A percentile compares a stretch with the other conserved stretches of the same genome.
phyloP scores from a whole-genome alignment of 2,888 invertebrate species.

The Epirrhoe alternata region DNA sequence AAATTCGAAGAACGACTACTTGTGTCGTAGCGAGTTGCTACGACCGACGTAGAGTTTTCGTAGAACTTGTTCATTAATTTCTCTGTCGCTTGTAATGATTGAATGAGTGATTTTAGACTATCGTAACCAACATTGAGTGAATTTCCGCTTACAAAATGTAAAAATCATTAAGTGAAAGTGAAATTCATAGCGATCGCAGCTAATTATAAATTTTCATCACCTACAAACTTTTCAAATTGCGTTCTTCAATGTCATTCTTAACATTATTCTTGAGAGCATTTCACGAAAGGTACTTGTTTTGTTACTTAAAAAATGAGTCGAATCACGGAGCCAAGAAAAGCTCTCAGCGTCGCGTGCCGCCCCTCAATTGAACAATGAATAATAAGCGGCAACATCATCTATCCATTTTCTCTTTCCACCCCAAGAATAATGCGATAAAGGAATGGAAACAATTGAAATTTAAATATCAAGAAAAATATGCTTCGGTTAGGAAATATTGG shows the following conservation, averaged over 20 bases:
- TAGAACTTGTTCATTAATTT: constrained; percentile 15
- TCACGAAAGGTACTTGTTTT: constrained; percentile 66
- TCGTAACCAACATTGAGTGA: not conserved
- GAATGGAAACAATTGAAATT: constrained; percentile 80
- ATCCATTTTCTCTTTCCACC: constrained; percentile 77
- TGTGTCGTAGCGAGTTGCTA: constrained; percentile 54
- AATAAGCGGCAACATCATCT: constrained; percentile 79
- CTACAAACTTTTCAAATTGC: constrained; percentile 3
- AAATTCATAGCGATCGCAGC: not conserved
- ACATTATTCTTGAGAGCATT: constrained; percentile 29
- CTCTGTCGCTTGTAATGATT: not conserved
- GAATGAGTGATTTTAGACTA: not conserved
- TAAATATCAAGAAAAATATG: constrained; percentile 74
- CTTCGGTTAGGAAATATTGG: constrained; percentile 59
- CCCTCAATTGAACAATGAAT: constrained; percentile 75
- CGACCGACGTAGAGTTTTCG: constrained; percentile 50
- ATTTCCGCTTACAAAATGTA: not conserved
- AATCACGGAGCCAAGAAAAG: constrained; percentile 74
- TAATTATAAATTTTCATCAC: constrained; percentile 13
- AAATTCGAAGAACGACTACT: constrained; percentile 47
- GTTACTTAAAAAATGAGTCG: constrained; percentile 79
- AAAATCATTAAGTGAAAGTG: not conserved
- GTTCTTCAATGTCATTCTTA: constrained; percentile 32
- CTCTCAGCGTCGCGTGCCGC: constrained; percentile 55
- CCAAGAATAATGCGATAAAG: constrained; percentile 71